Percentiles rank a stretch among this genome's conserved stretches.
phyloP scores from a whole-genome alignment of 2,113 vertebrate species.

The Cheirogaleus medius region DNA sequence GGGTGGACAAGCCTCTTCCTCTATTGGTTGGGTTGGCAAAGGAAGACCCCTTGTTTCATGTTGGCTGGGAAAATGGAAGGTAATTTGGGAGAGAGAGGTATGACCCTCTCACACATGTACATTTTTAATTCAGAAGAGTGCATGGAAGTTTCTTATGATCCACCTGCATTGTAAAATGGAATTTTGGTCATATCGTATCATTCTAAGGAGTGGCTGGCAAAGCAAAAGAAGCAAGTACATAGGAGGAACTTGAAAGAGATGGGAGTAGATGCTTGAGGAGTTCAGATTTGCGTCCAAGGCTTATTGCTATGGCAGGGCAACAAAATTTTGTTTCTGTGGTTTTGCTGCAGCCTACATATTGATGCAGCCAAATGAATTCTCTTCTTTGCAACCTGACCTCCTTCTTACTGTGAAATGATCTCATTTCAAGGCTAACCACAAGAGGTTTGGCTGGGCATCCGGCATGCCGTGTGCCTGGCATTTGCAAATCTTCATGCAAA shows the following conservation, averaged over 20 bases:
- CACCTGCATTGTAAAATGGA: neutral
- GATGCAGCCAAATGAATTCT: conserved; percentile 70
- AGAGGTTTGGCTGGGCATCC: conserved; percentile 77
- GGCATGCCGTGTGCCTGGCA: conserved; percentile 71
- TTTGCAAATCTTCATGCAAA: conserved; percentile 81
- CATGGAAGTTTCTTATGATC: neutral
- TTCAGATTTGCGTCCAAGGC: neutral
- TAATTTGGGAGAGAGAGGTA: neutral
- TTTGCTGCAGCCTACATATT: conserved; percentile 74
- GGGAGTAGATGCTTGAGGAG: neutral
- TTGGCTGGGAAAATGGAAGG: neutral
- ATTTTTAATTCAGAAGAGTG: neutral
- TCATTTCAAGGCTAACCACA: conserved; percentile 80
- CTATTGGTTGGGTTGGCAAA: neutral
- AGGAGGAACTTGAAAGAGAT: neutral
- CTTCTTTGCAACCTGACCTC: conserved; percentile 78
- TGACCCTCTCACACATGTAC: neutral
- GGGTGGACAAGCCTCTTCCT: neutral
- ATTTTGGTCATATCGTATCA: neutral
- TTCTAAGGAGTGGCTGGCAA: neutral
- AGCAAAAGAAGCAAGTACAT: neutral
- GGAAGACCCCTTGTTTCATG: neutral
- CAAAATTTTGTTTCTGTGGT: conserved; percentile 30
- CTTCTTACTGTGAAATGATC: conserved; percentile 80
- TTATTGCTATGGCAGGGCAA: neutral